A percentile compares a stretch with the other conserved stretches of the same genome.
These are phyloP conservation scores for Semotilus atromaculatus DNA, from an alignment of 2,797 vertebrate species.

Conservation along the genomic window DNA sequence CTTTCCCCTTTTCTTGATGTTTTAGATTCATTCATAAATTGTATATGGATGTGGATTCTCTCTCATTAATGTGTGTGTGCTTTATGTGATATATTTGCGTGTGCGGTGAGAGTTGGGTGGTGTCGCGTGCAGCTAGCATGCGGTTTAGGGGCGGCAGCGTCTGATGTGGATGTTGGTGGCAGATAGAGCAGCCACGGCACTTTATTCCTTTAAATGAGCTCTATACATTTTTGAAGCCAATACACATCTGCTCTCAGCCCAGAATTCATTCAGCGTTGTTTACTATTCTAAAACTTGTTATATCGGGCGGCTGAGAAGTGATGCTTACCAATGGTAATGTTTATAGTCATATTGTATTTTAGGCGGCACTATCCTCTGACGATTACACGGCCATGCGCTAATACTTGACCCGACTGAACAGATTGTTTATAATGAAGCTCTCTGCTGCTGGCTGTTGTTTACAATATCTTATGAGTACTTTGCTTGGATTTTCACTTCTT, in stretches of 20 bases:
- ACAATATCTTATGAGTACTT: neutral
- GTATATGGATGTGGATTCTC: conserved; percentile 44
- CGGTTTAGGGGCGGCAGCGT: conserved; percentile 62
- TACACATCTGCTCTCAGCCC: conserved; percentile 10
- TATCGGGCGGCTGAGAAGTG: neutral
- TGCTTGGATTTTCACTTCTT: neutral
- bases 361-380: neutral
- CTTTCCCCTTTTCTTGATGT: conserved; percentile 65
- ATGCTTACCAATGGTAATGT: neutral
- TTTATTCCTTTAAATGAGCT: conserved; percentile 41
- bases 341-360: neutral
- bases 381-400: neutral
- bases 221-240: neutral
- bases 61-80: conserved; percentile 25
- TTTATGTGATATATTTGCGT: conserved; percentile 41
- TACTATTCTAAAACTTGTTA: neutral
- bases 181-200: conserved; percentile 54
- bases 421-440: neutral
- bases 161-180: conserved; percentile 72
- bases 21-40: conserved; percentile 56
- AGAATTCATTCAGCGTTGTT: neutral
- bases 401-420: neutral
- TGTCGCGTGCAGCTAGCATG: conserved; percentile 65
- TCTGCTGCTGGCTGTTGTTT: neutral
- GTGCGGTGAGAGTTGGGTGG: conserved; percentile 69